Base-by-base conservation (phyloP, 2,113 vertebrate genomes). In the Brachyistius frenatus region DNA sequence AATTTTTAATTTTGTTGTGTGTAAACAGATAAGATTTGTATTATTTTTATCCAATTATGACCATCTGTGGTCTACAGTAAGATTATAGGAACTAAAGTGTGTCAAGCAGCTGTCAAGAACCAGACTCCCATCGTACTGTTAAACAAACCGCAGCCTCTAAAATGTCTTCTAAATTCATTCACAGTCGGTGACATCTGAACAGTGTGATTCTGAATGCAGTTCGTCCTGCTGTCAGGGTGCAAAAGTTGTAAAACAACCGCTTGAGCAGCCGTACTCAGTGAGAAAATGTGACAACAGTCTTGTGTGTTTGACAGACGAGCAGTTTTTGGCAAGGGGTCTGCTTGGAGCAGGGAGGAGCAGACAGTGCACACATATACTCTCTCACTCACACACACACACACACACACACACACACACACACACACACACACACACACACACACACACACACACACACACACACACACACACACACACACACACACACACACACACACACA, bases 271-370 rank as follows among this genome's bases (percentile, higher is more conserved):
- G 13, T 8, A 16, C 55, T 68, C 66, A 6, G 58, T 49, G 58
- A 73, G 47, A 69, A 66, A 57, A 57, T 67, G 73, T 71, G 64
- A 81, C 65, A 77, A 66, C 65, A 73, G 79, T 60, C 52, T 62
- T 71, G 68, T 32, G 31, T 39, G 36, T 58, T 73, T 80, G 72
- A 79, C 30, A 76, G 67, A 41, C 2, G 14, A 80, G 47, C 56
- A 7, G 65, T 67, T 87, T 80, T 69, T 72, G 69, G 76, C 76
- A 68, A 11, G 65, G 49, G 67, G 70, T 54, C 54, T 23, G n/a
- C 68, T 39, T 5, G 13, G 14, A 81, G 75, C 77, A 35, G 36
- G 32, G 62, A 61, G 71, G 63, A 68, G 66, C 47, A 57, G 46
- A 65, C 23, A 46, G 23, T 50, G 39, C 58, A 15, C 64, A 77